Base-by-base conservation (phyloP, 2,113 vertebrate genomes). In the Anolis sagrei region DNA sequence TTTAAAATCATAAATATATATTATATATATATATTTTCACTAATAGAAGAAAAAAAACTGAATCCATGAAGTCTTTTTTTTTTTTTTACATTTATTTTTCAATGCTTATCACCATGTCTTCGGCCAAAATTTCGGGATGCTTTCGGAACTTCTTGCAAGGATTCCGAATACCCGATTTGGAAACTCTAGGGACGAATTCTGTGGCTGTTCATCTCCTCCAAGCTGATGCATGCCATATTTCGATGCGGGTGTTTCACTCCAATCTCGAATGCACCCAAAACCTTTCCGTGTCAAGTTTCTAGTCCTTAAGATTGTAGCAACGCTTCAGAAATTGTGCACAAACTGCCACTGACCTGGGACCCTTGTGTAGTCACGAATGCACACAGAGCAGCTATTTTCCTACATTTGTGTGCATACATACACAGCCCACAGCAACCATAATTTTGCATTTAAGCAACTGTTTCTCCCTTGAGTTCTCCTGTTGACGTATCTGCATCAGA, bases 41-140 rank as follows among this genome's bases (percentile, higher is more conserved):
- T 94, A 94, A 93, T 91, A 91, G 92, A 94, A 91, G 92, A 93
- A 93, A 94, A n/a, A n/a, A 93, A 93, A 92, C 93, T 92, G 90
- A 95, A 93, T 79, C 93, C 87, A 87, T 88, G 82, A 78, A 83
- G 18, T 58, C 39, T 66, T 8, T 29, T n/a, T n/a, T n/a, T n/a
- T n/a, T 66, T 8, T 29, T n/a, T n/a, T n/a, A n/a, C n/a, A n/a
- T n/a, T 82, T 85, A 87, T 90, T 90, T 88, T 84, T 89, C 92
- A 92, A 90, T 90, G 72, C 19, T 82, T 87, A 89, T 87, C 87
- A 64, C 32, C 82, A 80, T 80, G 79, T 61, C 87, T 90, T 85
- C 88, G 2, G 61, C 84, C 86, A 23, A 76, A 77, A 83, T 72
- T 16, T n/a, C 77, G 80, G 88, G 87, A 85, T 27, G 23, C 39